Conservation (phyloP, 2,888 invertebrate species). For the Trichacis sp. region DNA sequence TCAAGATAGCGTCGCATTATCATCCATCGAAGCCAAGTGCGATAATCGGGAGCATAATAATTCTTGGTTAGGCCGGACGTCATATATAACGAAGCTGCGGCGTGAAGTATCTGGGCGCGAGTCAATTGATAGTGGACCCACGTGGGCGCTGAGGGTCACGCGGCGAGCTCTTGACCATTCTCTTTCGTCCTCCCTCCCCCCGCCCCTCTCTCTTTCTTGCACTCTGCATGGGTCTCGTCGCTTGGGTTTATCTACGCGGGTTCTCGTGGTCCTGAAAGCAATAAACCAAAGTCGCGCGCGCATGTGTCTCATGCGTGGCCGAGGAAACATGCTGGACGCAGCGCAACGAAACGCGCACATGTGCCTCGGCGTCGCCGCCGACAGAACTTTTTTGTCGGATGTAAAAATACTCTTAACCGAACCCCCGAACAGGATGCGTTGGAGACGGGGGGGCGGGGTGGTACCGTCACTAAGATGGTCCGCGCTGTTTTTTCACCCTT, state of each 20-base stretch:
- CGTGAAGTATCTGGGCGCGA: constrained; percentile 5
- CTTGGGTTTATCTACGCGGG: constrained; percentile 3
- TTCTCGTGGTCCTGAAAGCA: constrained; percentile 3
- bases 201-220: neutral
- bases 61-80: constrained; percentile 4
- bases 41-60: constrained; percentile 2
- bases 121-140: constrained; percentile 4
- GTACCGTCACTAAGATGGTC: constrained; percentile 64
- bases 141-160: neutral
- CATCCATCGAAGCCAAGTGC: neutral
- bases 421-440: constrained; percentile 69
- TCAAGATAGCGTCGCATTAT: neutral
- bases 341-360: constrained; percentile 48
- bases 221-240: neutral
- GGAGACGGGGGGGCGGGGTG: constrained; percentile 54
- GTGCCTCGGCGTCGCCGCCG: constrained; percentile 65
- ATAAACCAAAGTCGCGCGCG: constrained; percentile 5
- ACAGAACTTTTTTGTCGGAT: constrained; percentile 68
- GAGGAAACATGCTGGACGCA: constrained; percentile 36
- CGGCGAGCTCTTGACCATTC: constrained; percentile 8
- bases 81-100: constrained; percentile 4
- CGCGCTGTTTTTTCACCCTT: constrained; percentile 64
- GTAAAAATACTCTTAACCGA: constrained; percentile 70
- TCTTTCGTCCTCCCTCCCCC: neutral
- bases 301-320: constrained; percentile 19